Base-by-base conservation (phyloP, 2,797 vertebrate genomes). In the Coreius guichenoti region DNA sequence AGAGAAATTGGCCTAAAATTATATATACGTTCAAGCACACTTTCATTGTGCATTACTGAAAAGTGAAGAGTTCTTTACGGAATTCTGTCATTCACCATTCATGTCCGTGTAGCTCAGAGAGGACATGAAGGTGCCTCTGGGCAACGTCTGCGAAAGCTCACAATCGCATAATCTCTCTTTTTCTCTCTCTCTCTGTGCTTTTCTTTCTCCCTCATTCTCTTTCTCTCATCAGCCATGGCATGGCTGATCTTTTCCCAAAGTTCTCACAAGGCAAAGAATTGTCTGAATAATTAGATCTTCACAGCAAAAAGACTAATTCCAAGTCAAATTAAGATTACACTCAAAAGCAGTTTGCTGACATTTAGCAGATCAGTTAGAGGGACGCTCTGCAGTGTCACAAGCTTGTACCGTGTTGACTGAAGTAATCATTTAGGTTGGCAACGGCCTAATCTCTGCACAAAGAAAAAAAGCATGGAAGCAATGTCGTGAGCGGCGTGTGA, bases 331-430 rank as follows among this genome's bases (percentile, higher is more conserved):
- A 92, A 92, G 93, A 96, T 95, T 94, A 92, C 89, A 90, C 90
- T 95, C 95, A 94, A 93, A 96, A 95, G 88, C 93, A 93, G 94
- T 95, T 95, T 95, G 94, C 93, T 96, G 95, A 95, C 95, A 95
- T 96, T 96, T 96, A 95, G 92, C 93, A 94, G 94, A 95, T 95
- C 92, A 92, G 94, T 90, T 92, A 91, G 92, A 94, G 92, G 89
- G 92, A 89, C 92, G 92, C 92, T 90, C 92, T 92, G 90, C 92
- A 89, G 89, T 94, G 93, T 94, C 93, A 93, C 90, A 92, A 93
- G 91, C 93, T 92, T 92, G 88, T 89, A 80, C 91, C 87, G 29
- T 94, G 88, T 95, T 95, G 94, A 95, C 93, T 94, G 93, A 92
- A 93, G 93, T 91, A 94, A 93, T 92, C 94, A 93, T 93, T 93